Base-by-base conservation (phyloP, 1,140 invertebrate genomes). In the Vollenhovia emeryi region DNA sequence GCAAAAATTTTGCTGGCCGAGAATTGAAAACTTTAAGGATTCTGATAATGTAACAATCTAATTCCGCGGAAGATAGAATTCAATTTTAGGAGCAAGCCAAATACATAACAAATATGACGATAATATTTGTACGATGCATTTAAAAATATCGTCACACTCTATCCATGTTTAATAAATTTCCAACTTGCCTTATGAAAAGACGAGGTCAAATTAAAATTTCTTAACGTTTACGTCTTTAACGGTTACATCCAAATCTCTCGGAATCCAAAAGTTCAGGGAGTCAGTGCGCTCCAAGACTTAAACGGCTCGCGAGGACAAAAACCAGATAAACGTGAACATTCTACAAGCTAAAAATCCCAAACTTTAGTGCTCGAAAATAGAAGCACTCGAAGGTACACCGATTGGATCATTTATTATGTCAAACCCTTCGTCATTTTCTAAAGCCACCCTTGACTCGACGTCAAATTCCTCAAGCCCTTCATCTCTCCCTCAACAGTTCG, bases 381-480 rank as follows among this genome's bases (percentile, higher is more conserved):
- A 75, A 52, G 43, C 30, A 69, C 3, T 57, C 18, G 24, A 43
- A 18, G 7, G 11, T 36, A 24, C 48, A 24, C 11, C n/a, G 27
- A 73, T 68, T 68, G 18, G 45, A 79, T 82, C 50, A 73, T 82
- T 33, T 71, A 33, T 82, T 73, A 73, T 45, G 13, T 43, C 78
- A 27, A 57, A 36, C 5, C 13, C 50, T 71, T 71, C 36, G 66
- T 82, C 78, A 82, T 73, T 57, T 73, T 82, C 64, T 57, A 45
- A 86, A 76, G 24, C 18, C 15, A 30, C 6, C 33, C 55, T 71
- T 68, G 36, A 57, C 60, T 57, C 24, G 9, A 85, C 60, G 48
- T 76, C 73, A 76, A 85, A 78, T 66, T 68, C 60, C 33, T 57
- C 74, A 80, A 57, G 27, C 9, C 48, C 59, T 78, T 66, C 57